These are phyloP conservation scores for Rhopalosiphum maidis DNA, from an alignment of 1,140 invertebrate genomes.

Conservation along the genomic window DNA sequence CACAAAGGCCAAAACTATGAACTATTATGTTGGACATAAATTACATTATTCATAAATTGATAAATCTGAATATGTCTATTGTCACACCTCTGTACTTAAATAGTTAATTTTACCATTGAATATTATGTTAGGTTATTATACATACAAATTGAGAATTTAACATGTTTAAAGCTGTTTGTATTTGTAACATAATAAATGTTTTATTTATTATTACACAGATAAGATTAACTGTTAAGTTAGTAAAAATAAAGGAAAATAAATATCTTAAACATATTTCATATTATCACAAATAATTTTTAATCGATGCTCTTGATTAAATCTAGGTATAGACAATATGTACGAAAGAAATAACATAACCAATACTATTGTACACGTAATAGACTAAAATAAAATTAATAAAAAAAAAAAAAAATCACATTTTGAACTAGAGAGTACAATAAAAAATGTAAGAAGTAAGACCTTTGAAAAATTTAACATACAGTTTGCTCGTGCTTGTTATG, in stretches of 20 bases:
- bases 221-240: background rate
- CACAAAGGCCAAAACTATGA: background rate
- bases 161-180: background rate
- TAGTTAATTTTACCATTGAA: background rate
- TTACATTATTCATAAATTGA: too few relatives aligned
- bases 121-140: background rate
- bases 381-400: background rate
- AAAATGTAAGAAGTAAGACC: background rate
- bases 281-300: constrained; percentile 4
- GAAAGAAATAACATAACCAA: background rate
- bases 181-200: background rate
- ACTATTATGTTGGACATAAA: background rate
- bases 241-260: background rate
- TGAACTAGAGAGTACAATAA: background rate
- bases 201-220: background rate
- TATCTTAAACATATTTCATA: background rate
- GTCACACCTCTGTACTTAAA: too few relatives aligned
- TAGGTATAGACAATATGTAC: background rate
- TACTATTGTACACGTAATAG: background rate
- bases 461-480: background rate
- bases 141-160: background rate
- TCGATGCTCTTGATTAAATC: background rate
- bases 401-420: background rate
- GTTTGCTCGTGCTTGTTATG: background rate
- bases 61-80: too few relatives aligned